Evolutionary conservation across 2,113 vertebrate species (phyloP).

Genomic region (Corythornis cristatus): DNA sequence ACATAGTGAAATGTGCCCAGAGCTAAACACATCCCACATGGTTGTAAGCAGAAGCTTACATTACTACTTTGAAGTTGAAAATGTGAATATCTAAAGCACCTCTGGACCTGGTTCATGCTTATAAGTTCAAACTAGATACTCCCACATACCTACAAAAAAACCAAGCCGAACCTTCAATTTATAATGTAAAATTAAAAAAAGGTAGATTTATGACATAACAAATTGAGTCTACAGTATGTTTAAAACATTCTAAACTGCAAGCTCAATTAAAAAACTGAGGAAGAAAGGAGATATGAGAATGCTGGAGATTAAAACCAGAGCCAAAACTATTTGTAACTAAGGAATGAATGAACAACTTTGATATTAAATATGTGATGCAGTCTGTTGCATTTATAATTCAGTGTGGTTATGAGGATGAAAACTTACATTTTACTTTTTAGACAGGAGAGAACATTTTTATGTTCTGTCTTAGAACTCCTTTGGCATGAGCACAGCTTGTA

Average conservation of each 20-base stretch:
- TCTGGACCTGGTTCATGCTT: background rate
- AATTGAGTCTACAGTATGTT: background rate
- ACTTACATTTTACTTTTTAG: conserved; percentile 37
- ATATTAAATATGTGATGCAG: conserved; percentile 15
- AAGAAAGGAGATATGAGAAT: background rate
- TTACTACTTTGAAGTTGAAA: conserved; percentile 57
- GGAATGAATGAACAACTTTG: background rate
- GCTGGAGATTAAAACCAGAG: background rate
- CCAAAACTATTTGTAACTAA: conserved; percentile 23
- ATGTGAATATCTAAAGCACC: conserved; percentile 31
- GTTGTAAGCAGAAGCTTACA: conserved; percentile 29
- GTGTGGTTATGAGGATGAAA: background rate
- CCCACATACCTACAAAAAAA: background rate
- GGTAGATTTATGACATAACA: background rate
- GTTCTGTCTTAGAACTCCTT: conserved; percentile 12
- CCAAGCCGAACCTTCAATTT: background rate
- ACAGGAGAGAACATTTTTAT: conserved; percentile 32
- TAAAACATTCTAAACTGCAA: background rate
- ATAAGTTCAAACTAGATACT: conserved; percentile 26
- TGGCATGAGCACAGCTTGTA: background rate
- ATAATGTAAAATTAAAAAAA: background rate
- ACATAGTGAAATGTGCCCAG: conserved; percentile 29
- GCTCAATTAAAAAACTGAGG: background rate
- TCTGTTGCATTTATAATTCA: conserved; percentile 48
- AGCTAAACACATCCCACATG: conserved; percentile 43